Percentiles rank a stretch among this genome's conserved stretches.
phyloP scores from a whole-genome alignment of 37 sponge, comb jelly and placozoan genomes.

The Beroe forskalii region DNA sequence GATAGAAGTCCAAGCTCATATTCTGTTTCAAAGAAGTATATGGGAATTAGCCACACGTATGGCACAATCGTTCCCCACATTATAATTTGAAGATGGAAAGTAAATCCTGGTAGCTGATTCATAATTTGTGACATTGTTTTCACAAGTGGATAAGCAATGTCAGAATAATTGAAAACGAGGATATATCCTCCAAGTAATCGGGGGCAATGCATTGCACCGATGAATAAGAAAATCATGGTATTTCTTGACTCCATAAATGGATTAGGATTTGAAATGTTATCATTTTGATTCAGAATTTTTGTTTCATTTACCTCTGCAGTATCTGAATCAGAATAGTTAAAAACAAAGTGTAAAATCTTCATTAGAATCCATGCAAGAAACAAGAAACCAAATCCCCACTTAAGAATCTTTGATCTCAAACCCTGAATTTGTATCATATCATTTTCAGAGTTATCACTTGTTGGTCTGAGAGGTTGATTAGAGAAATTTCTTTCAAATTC shows the following conservation, averaged over 20 bases:
- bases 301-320: not conserved
- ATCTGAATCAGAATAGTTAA: not conserved
- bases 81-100: not conserved
- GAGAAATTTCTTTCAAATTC: not conserved
- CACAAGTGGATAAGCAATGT: not conserved
- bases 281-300: too few relatives aligned
- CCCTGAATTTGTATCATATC: too few relatives aligned
- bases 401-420: too few relatives aligned
- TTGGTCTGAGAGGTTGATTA: too few relatives aligned
- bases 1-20: not conserved
- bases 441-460: too few relatives aligned
- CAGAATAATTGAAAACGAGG: not conserved
- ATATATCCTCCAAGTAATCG: constrained; percentile 13
- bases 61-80: not conserved
- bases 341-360: not conserved
- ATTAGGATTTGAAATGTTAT: not conserved
- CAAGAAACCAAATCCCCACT: not conserved
- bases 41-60: not conserved
- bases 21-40: not conserved
- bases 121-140: not conserved
- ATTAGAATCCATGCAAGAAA: not conserved
- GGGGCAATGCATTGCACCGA: constrained; percentile 3
- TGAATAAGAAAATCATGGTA: not conserved
- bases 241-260: not conserved
- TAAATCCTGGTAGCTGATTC: not conserved